Conservation (phyloP, 2,888 invertebrate genomes). For the Notodonta ziczac region DNA sequence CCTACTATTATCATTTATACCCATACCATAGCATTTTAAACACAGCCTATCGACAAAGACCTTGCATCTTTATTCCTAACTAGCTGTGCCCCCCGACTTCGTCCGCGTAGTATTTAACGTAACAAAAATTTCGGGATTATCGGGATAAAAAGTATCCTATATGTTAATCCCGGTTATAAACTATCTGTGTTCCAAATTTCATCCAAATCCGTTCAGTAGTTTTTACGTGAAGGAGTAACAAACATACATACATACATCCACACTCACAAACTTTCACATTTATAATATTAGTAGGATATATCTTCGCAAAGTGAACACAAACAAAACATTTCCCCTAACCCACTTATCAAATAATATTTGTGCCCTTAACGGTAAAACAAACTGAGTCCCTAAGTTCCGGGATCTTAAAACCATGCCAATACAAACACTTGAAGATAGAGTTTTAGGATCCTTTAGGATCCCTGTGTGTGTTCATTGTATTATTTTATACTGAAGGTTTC, state of each 20-base stretch:
- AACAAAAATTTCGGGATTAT: no score
- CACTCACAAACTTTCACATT: no score
- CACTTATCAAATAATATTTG: slow-evolving; percentile 24
- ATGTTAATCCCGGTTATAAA: no score
- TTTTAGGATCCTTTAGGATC: slow-evolving; percentile 3
- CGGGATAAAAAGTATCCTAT: no score
- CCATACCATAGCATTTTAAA: no score
- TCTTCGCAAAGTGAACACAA: slow-evolving; percentile 14
- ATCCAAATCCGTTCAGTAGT: no score
- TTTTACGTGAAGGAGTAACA: no score
- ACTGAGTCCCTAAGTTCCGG: slow-evolving; percentile 20
- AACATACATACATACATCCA: no score
- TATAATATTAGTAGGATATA: background rate
- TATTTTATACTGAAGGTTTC: background rate
- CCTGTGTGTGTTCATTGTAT: slow-evolving; percentile 6
- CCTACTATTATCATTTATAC: no score
- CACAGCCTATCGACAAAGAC: background rate
- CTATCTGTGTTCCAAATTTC: no score
- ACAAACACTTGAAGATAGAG: slow-evolving; percentile 20
- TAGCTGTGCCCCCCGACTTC: no score
- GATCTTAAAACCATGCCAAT: slow-evolving; percentile 26
- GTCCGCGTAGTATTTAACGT: no score
- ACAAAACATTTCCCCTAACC: slow-evolving; percentile 20
- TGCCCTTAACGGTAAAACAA: slow-evolving; percentile 22
- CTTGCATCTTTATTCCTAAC: background rate